A percentile compares a stretch with the other conserved stretches of the same genome.
These are phyloP conservation scores for Drosophila ananassae DNA, from an alignment of 1,140 invertebrate genomes.

Conservation along the genomic window DNA sequence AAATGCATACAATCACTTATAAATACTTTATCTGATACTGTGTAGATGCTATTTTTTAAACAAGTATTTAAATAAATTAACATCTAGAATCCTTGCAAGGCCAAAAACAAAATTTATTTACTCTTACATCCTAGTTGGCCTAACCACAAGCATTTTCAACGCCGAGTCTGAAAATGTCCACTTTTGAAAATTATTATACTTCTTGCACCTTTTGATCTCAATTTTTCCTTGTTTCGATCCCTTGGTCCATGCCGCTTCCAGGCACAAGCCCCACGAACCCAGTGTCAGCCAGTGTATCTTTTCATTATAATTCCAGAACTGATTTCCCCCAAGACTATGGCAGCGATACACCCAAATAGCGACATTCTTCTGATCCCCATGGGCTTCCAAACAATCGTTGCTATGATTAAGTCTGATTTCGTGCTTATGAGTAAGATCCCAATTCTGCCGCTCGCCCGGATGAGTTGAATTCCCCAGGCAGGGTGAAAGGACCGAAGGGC, in stretches of 20 bases:
- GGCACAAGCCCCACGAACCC: conserved; percentile 88
- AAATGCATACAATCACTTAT: background rate
- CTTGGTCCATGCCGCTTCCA: background rate
- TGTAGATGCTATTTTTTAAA: background rate
- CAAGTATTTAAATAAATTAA: no score
- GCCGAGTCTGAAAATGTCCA: conserved; percentile 2
- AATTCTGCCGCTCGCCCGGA: conserved; percentile 59
- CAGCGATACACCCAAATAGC: conserved; percentile 88
- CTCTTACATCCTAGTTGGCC: background rate
- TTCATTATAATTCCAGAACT: conserved; percentile 90
- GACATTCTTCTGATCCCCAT: conserved; percentile 85
- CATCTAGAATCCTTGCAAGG: no score
- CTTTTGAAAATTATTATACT: background rate
- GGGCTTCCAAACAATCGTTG: conserved; percentile 90
- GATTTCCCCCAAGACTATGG: conserved; percentile 90
- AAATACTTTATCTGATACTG: background rate
- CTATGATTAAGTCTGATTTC: conserved; percentile 88
- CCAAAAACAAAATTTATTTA: background rate
- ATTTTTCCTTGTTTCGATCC: background rate
- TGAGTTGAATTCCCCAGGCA: conserved; percentile 52
- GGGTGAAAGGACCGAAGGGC: conserved; percentile 84
- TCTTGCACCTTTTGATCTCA: background rate
- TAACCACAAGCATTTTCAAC: background rate
- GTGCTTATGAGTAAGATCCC: conserved; percentile 87
- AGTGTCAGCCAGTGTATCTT: conserved; percentile 89